Conservation (phyloP, 2,113 vertebrate genomes). For the Sturnus vulgaris region DNA sequence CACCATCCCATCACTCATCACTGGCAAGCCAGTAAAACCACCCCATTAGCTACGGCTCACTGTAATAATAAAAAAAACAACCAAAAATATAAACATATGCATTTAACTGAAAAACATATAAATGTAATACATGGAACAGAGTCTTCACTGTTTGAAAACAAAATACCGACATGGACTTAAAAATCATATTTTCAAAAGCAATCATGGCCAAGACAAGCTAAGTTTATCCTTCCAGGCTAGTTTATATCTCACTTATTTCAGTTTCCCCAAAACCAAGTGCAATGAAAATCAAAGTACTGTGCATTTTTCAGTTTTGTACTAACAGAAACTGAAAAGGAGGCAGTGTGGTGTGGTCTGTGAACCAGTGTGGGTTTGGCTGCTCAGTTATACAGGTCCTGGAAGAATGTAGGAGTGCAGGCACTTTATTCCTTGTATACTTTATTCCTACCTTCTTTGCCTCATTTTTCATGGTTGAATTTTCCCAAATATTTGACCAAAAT, state of each 20-base stretch:
- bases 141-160: neutral
- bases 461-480: neutral
- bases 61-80: too few relatives aligned
- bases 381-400: neutral
- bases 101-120: neutral
- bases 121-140: neutral
- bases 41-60: neutral
- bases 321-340: neutral
- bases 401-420: accelerated
- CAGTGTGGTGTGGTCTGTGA: neutral
- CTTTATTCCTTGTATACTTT: neutral
- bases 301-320: neutral
- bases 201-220: neutral
- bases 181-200: neutral
- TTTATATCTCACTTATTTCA: neutral
- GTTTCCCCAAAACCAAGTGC: neutral
- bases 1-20: too few relatives aligned
- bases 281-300: neutral
- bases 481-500: neutral
- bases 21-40: neutral
- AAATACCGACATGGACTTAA: neutral
- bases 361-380: neutral
- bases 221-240: neutral
- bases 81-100: neutral
- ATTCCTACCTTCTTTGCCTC: neutral